Evolutionary conservation across 2,888 invertebrate species (phyloP).

Genomic region (Antheraea yamamai): DNA sequence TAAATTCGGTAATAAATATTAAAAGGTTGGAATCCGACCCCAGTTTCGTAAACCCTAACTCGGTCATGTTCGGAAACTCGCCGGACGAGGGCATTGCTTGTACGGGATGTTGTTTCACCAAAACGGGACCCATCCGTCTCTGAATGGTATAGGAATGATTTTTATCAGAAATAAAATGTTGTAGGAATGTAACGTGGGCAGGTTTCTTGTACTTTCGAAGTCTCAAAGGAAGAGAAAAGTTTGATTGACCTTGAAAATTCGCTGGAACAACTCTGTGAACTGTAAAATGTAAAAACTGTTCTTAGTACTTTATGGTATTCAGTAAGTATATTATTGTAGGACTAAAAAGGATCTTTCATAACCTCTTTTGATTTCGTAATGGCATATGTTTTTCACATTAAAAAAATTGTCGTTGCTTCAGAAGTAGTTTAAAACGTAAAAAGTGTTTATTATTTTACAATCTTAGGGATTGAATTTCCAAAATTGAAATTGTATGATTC

Average conservation of each 20-base stretch:
- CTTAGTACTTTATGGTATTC: background rate
- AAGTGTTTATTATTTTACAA: too few species aligned
- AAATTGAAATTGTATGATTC: too few species aligned
- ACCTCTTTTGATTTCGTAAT: too few species aligned
- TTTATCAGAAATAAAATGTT: slow-evolving; percentile 30
- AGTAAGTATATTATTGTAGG: too few species aligned
- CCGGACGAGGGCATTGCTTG: slow-evolving; percentile 42
- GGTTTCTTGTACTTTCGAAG: slow-evolving; percentile 17
- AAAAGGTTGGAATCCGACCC: slow-evolving; percentile 36
- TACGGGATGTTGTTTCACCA: slow-evolving; percentile 52
- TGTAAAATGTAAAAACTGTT: slow-evolving; percentile 9
- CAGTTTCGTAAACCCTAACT: slow-evolving; percentile 51
- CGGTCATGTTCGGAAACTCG: slow-evolving; percentile 44
- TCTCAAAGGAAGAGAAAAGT: slow-evolving; percentile 21
- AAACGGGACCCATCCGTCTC: slow-evolving; percentile 34
- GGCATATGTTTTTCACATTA: too few species aligned
- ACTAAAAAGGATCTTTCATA: too few species aligned
- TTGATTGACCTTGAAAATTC: slow-evolving; percentile 23
- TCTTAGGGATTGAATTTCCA: too few species aligned
- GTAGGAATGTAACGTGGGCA: too few species aligned
- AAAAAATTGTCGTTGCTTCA: too few species aligned
- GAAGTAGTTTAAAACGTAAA: too few species aligned
- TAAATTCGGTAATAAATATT: slow-evolving; percentile 4
- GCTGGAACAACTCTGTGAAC: slow-evolving; percentile 18
- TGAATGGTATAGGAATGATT: slow-evolving; percentile 39